Base-by-base conservation (phyloP, 2,888 invertebrate species). In the Mythimna pallens region DNA sequence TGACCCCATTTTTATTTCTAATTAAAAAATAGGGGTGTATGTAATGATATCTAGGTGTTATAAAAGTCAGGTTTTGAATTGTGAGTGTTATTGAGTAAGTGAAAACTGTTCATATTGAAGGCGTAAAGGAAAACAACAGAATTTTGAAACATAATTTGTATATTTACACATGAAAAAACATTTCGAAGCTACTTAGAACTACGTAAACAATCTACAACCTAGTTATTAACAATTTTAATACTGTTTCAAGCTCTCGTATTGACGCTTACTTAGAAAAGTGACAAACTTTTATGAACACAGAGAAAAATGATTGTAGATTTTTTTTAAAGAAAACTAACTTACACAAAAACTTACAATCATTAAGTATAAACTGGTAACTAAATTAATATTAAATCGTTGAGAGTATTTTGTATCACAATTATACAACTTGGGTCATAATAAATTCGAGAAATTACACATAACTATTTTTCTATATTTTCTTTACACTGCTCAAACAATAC, bases 141-240 rank as follows among this genome's bases (percentile, higher is more conserved):
- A 0, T 86, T 87, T 89, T 90, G 86, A 90, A 94, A 94, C 92
- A 91, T 91, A 84, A 73, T 86, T 76, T 80, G 82, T 94, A 89
- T 93, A 94, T 94, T 94, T 94, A 94, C 94, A 93, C 89, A 91
- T 82, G 86, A 86, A 87, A 89, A 91, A 90, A 88, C 84, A 83
- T 81, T 78, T 82, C 84, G 83, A 87, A 85, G 84, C 86, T 90
- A 93, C 87, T 82, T 88, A 90, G 59, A 87, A 89, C 83, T 90
- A 92, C 40, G 7, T 84, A 83, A 87, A 86, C 86, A 81, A 50
- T 80, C 71, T 87, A 84, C 14, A 36, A 52, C 70, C 82, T 82
- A 83, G 30, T 54, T 65, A 67, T 70, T 81, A 86, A 85, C 85
- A 82, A 65, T 73, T 74, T 82, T 81, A 87, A 83, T 89, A 88